Conservation (phyloP, 2,113 vertebrate genomes). For the Drymodes brunneopygia region DNA sequence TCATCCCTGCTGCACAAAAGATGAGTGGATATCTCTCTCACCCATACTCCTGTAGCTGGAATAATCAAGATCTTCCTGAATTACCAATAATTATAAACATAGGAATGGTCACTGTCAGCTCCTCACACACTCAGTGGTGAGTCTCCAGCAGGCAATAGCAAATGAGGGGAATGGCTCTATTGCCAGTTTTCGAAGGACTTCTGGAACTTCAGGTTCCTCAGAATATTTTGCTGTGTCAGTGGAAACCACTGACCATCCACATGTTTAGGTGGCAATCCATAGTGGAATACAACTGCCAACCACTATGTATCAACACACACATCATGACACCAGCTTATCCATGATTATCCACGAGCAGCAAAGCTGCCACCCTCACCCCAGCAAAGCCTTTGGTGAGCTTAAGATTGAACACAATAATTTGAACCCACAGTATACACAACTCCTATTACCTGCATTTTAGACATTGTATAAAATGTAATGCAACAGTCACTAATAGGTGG, state of each 20-base stretch:
- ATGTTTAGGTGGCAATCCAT: background rate
- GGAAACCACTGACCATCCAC: background rate
- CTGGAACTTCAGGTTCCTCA: background rate
- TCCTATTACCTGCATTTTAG: background rate
- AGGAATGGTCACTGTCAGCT: background rate
- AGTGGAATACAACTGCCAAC: background rate
- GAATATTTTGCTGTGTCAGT: background rate
- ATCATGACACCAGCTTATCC: background rate
- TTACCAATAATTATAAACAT: background rate
- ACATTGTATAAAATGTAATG: background rate
- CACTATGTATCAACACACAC: background rate
- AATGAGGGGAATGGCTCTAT: background rate
- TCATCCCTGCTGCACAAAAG: background rate
- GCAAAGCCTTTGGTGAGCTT: background rate
- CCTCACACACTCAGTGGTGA: background rate
- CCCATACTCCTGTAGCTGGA: rapidly evolving
- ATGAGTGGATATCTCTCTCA: background rate
- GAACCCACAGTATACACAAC: background rate
- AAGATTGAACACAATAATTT: background rate
- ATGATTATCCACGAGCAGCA: rapidly evolving
- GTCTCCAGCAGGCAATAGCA: background rate
- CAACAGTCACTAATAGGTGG: rapidly evolving
- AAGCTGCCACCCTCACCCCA: background rate
- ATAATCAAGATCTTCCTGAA: background rate
- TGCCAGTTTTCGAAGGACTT: background rate